These are phyloP conservation scores for Triplophysa siluroides DNA, from an alignment of 2,113 vertebrate species.

Conservation along the genomic window DNA sequence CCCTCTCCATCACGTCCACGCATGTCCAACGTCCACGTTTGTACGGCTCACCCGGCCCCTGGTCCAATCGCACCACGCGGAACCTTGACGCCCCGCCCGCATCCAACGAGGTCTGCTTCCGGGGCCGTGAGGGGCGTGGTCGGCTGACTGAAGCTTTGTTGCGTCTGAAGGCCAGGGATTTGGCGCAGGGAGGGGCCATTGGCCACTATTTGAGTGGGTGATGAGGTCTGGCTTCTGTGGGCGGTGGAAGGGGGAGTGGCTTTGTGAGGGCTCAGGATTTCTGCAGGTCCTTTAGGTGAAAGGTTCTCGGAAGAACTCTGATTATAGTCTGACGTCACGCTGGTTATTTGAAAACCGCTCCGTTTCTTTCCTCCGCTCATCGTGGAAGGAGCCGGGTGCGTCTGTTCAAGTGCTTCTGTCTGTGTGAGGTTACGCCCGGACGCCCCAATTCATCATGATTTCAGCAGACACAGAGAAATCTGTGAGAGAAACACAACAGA, in stretches of 20 bases:
- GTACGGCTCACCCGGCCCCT: constrained; percentile 75
- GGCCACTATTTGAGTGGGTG: constrained; percentile 31
- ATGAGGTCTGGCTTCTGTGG: constrained; percentile 33
- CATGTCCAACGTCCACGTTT: constrained; percentile 84
- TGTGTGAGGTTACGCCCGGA: background rate
- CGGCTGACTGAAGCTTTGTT: constrained; percentile 69
- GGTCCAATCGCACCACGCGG: constrained; percentile 80
- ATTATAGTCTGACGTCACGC: constrained; percentile 81
- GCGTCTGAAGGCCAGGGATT: constrained; percentile 22
- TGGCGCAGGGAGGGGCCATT: constrained; percentile 52
- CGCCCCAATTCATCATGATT: constrained; percentile 1
- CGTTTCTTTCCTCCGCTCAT: constrained; percentile 83
- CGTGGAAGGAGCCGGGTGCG: constrained; percentile 24
- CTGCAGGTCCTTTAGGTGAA: constrained; percentile 1
- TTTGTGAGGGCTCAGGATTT: background rate
- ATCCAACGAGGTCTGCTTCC: constrained; percentile 60
- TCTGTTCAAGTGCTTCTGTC: background rate
- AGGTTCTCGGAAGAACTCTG: constrained; percentile 40
- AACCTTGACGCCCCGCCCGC: constrained; percentile 72
- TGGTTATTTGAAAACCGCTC: constrained; percentile 89
- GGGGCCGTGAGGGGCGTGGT: constrained; percentile 58
- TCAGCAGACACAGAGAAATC: constrained; percentile 2
- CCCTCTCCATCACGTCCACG: constrained; percentile 76
- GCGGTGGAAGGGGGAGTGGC: background rate
- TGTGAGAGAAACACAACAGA: background rate